Conservation (phyloP, 2,888 invertebrate genomes). For the Harmothoe impar region DNA sequence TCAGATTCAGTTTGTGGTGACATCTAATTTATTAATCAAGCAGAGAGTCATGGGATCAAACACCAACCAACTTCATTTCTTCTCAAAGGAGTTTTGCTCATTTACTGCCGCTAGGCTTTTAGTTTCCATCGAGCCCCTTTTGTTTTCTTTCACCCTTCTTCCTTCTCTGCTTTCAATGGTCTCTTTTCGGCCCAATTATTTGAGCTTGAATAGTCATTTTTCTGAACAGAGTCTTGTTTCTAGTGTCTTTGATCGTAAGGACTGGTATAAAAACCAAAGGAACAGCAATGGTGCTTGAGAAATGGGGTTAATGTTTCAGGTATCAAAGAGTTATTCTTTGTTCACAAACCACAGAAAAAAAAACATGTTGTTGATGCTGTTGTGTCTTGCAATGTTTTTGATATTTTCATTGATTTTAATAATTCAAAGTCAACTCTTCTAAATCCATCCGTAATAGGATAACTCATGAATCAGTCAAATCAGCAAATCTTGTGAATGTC, state of each 20-base stretch:
- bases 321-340: neutral
- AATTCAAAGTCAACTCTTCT: neutral
- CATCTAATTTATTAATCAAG: no score
- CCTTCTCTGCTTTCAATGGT: slow-evolving; percentile 7
- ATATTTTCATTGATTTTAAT: neutral
- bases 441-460: no score
- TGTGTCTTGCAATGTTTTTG: neutral
- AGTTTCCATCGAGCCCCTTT: neutral
- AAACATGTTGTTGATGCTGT: neutral
- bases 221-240: neutral
- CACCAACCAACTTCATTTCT: no score
- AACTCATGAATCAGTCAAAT: no score
- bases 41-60: no score
- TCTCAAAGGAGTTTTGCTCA: neutral
- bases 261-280: neutral
- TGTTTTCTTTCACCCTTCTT: neutral
- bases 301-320: neutral
- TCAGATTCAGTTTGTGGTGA: no score
- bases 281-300: no score
- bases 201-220: neutral
- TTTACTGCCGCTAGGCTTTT: neutral
- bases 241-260: neutral
- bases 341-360: neutral
- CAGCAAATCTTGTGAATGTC: no score
- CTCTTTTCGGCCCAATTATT: neutral